Base-by-base conservation (phyloP, 2,888 invertebrate genomes). In the Lathronympha strigana region DNA sequence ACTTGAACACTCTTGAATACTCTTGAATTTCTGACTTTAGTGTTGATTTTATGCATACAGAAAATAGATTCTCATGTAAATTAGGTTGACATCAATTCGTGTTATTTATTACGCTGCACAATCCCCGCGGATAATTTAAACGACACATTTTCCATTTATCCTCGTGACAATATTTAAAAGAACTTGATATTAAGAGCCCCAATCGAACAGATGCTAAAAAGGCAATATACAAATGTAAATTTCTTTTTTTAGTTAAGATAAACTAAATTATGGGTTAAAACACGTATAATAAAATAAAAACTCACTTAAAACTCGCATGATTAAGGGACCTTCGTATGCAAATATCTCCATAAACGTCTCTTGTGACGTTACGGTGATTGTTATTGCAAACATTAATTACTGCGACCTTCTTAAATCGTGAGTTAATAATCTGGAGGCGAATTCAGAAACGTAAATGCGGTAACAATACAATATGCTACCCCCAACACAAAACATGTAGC, bases 341-440 rank as follows among this genome's bases (percentile, higher is more conserved):
- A 83, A 84, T 82, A 76, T 75, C 70, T 67, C 76, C 79, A 76
- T 83, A 83, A 83, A 83, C 71, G 76, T 77, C 78, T 79, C 77
- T 77, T 77, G 77, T 76, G 75, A 78, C 83, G 80, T 84, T 82
- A 82, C 78, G 79, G 73, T 77, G 76, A 82, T 83, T 82, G 81
- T 84, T 85, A 84, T 85, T 85, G 78, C 79, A 71, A 78, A 82
- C 81, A 82, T 88, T 90, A 90, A 90, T 89, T 88, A 86, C 83
- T 79, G 69, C 79, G 84, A 87, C 88, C 88, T 88, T 86, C 84
- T 84, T 82, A 80, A 83, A 79, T 75, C 76, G 76, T 75, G 73
- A 78, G 77, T 79, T 84, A 82, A 84, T 83, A 80, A 84, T 76
- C 79, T 78, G 47, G 47, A 13, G 47, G 6, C 4, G 6, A 13